A percentile compares a stretch with the other conserved stretches of the same genome.
Evolutionary conservation across 23 tunicate genomes (phyloP).

Genomic region (Styela plicata): DNA sequence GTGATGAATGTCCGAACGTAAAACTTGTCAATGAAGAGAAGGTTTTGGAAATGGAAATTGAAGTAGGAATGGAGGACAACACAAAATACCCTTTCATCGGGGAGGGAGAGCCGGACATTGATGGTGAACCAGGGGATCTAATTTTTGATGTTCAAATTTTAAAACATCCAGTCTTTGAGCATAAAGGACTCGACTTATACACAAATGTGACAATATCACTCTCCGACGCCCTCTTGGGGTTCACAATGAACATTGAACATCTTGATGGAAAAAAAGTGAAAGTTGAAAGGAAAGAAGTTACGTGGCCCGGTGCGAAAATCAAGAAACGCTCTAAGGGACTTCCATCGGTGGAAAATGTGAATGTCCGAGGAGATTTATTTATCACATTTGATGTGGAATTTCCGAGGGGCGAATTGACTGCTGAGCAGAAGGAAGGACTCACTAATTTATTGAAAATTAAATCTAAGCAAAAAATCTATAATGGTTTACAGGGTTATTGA

Average conservation of each 20-base stretch:
- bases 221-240: slow-evolving; percentile 86
- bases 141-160: slow-evolving; percentile 63
- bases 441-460: slow-evolving; percentile 36
- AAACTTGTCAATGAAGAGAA: slow-evolving; percentile 89
- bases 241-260: slow-evolving; percentile 67
- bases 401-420: slow-evolving; percentile 78
- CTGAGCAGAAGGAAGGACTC: slow-evolving; percentile 65
- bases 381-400: slow-evolving; percentile 94
- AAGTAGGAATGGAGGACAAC: slow-evolving; percentile 98
- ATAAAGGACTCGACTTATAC: slow-evolving; percentile 79
- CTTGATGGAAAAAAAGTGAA: slow-evolving; percentile 83
- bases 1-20: slow-evolving; percentile 98
- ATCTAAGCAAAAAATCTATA: slow-evolving; percentile 71
- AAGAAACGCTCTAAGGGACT: slow-evolving; percentile 86
- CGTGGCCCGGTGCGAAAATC: slow-evolving; percentile 95
- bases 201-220: slow-evolving; percentile 92
- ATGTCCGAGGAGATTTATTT: slow-evolving; percentile 72
- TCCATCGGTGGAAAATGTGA: slow-evolving; percentile 82
- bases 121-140: slow-evolving; percentile 98
- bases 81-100: slow-evolving; percentile 73
- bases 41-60: slow-evolving; percentile 90
- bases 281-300: slow-evolving; percentile 75
- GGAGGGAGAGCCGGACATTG: slow-evolving; percentile 97
- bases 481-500: slow-evolving; percentile 87
- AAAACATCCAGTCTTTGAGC: slow-evolving; percentile 85